Evolutionary conservation across 2,113 vertebrate genomes (phyloP), one percentile per base, ranked within the genome.

Genomic region (Struthidea cinerea): DNA sequence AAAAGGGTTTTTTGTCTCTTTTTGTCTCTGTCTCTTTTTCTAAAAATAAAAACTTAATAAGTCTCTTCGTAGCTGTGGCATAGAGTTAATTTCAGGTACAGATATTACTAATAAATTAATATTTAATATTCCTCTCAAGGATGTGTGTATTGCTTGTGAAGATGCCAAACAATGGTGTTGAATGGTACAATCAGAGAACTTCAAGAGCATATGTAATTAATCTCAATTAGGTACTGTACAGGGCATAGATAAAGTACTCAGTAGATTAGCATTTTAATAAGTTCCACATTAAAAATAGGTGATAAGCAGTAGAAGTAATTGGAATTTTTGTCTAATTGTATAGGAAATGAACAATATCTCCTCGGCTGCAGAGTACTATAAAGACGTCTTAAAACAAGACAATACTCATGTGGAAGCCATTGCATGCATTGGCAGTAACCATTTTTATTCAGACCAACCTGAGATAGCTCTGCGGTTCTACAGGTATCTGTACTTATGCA

Each of bases 371-470:
- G 99, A 99, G 75, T 99, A 98, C 98, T 99, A 99, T 95, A 99
- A 99, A 98, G 99, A 99, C 0, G 98, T 99, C 61, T 96, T 99
- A 84, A 99, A 99, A 95, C 99, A 99, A 94, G 99, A 99, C 97
- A 99, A 98, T 87, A 99, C 99, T 37, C 99, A 99, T 0, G 98
- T 99, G 93, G 99, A 99, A 96, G 99, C 99, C 52, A 99, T 99
- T 13, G 99, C 99, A 3, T 99, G 99, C 88, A 99, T 99, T 64
- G 99, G 99, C 93, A 99, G 99, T 96, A 99, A 99, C 96, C 99
- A 99, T 95, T 99, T 99, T 89, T 99, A 99, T 92, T 99, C 99
- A 5, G 99, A 99, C 94, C 99, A 99, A 84, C 99, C 99, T 0
- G 99, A 99, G 96, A 98, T 99, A 50, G 99, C 99, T 2, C 97